phyloP scores from a whole-genome alignment of 2,888 invertebrate species.

The Plusia festucae region DNA sequence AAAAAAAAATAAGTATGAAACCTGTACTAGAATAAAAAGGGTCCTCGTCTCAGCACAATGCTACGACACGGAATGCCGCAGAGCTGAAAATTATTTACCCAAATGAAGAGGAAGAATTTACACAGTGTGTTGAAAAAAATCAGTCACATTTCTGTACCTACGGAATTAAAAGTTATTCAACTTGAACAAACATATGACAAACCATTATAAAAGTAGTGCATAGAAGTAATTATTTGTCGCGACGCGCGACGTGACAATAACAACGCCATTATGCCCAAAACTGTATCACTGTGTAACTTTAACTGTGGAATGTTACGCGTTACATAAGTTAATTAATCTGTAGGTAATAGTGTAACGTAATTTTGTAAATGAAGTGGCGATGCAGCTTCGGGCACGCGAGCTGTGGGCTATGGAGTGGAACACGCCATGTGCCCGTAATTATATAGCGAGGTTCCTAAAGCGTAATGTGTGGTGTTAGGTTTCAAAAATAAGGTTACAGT shows the following conservation, averaged over 20 bases:
- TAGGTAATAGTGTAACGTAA: conserved; percentile 42
- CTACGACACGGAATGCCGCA: no score
- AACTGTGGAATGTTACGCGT: conserved; percentile 37
- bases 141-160: background rate
- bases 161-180: background rate
- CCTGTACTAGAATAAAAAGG: no score
- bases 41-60: no score
- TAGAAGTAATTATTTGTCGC: background rate
- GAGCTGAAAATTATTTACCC: no score
- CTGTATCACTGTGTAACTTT: conserved; percentile 10
- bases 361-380: conserved; percentile 50
- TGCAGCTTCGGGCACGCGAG: conserved; percentile 24
- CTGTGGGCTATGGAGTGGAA: conserved; percentile 16
- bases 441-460: no score
- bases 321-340: conserved; percentile 45
- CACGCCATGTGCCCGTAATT: background rate
- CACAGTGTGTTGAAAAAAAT: background rate
- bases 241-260: conserved; percentile 4
- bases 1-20: no score
- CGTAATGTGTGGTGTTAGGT: no score
- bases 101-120: no score
- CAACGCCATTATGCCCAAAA: background rate
- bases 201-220: background rate
- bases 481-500: background rate
- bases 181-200: background rate